phyloP scores from a whole-genome alignment of 2,113 vertebrate species.

The Sorex araneus region DNA sequence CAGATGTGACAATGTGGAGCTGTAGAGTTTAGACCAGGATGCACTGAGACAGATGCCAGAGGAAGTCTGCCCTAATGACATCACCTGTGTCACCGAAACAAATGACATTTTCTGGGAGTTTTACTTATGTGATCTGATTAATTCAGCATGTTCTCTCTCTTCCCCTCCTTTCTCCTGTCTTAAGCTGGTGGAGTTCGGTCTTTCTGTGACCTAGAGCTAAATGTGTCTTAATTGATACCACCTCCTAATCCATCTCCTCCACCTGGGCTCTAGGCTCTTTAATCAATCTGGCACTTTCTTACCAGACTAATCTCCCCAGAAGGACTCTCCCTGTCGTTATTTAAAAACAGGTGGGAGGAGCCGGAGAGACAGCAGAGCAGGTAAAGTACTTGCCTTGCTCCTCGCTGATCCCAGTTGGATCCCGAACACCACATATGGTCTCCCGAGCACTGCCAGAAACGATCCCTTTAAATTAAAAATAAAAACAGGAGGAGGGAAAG shows the following conservation, averaged over 20 bases:
- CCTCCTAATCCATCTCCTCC: background rate
- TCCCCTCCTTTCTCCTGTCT: background rate
- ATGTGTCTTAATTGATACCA: background rate
- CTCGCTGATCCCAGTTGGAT: too few species aligned
- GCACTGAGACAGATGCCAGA: background rate
- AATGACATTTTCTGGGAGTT: background rate
- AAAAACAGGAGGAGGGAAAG: background rate
- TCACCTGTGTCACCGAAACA: background rate
- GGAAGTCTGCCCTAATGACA: background rate
- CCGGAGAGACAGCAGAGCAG: background rate
- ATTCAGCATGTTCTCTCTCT: background rate
- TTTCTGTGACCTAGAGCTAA: background rate
- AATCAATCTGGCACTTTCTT: conserved; percentile 1
- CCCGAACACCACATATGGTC: too few species aligned
- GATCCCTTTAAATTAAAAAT: background rate
- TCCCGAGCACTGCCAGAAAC: too few species aligned
- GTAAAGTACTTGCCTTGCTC: too few species aligned
- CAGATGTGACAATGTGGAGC: accelerated
- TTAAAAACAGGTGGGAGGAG: background rate
- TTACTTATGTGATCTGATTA: background rate
- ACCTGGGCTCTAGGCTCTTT: conserved; percentile 5
- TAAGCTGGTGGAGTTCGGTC: background rate
- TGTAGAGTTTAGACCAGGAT: background rate
- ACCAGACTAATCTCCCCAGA: background rate
- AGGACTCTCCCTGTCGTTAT: background rate